Base-by-base conservation (phyloP, 2,797 vertebrate genomes). In the Lates japonicus region DNA sequence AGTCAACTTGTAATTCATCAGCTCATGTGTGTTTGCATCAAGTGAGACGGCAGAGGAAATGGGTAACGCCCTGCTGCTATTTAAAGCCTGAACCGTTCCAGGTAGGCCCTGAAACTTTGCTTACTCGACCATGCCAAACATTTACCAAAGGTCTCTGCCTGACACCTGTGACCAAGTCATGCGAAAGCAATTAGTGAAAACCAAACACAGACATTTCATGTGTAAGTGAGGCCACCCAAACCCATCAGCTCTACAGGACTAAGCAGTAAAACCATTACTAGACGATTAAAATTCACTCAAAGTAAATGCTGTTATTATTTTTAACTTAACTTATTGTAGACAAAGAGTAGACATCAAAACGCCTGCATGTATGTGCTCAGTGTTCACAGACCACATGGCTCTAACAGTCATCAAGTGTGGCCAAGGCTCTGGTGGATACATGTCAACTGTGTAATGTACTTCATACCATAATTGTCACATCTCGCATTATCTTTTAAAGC, bases 1-100 rank as follows among this genome's bases (percentile, higher is more conserved):
- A 95, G 92, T 94, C 85, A 94, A 89, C 90, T 93, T 94, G 86
- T 92, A 94, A 93, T 94, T 95, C 93, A 93, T 93, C 90, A 91
- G 91, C 88, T 89, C 71, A 57, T 87, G 82, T 88, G 90, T 93
- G 90, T 93, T 90, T 91, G 93, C 86, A 91, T 93, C 87, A 75
- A 88, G 84, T 70, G 78, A 76, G 83, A 64, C 67, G 60, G 54
- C 13, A n/a, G 77, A 91, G 94, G 92, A 95, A 92, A 81, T 11
- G 74, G 92, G 84, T 44, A 70, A 90, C 88, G 86, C 94, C 94
- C 91, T 58, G 57, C 77, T 11, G 75, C 92, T 95, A 94, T 94
- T 95, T 95, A 88, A 93, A 94, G 89, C 80, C 80, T 52, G 55
- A 73, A 86, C 85, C 88, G 88, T 94, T 95, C 90, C 94, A 95